Evolutionary conservation across 2,888 invertebrate species (phyloP).

Genomic region (Lasioglossum oenotherae): DNA sequence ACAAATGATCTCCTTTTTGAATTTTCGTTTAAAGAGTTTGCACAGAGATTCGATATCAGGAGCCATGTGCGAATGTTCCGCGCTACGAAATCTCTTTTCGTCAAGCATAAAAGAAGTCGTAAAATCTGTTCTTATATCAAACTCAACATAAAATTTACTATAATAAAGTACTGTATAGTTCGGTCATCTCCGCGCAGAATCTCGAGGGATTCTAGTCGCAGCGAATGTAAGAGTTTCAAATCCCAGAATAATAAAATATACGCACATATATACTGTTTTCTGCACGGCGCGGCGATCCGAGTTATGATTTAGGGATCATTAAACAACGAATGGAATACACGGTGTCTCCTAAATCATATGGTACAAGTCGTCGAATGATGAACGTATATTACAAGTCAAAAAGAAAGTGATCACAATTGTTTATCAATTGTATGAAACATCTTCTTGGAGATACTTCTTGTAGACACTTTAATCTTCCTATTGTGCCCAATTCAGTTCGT

Average conservation of each 20-base stretch:
- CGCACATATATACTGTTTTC: not conserved
- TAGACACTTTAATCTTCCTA: too few species aligned
- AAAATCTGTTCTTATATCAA: constrained; percentile 29
- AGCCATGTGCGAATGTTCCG: not conserved
- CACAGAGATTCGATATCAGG: not conserved
- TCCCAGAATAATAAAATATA: constrained; percentile 4
- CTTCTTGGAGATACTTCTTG: too few species aligned
- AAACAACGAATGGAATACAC: not conserved
- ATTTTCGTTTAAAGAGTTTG: not conserved
- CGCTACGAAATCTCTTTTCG: constrained; percentile 17
- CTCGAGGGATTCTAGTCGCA: constrained; percentile 1
- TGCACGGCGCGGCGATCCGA: not conserved
- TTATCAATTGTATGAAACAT: not conserved
- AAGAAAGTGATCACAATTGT: not conserved
- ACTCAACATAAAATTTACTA: constrained; percentile 37
- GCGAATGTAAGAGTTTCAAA: constrained; percentile 32
- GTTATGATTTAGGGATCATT: not conserved
- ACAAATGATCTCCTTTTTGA: not conserved
- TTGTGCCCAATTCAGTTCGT: too few species aligned
- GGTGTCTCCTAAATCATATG: not conserved
- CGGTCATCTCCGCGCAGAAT: not conserved
- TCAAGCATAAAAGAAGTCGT: constrained; percentile 32
- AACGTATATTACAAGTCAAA: not conserved
- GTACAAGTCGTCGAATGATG: not conserved
- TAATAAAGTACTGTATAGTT: constrained; percentile 28